Evolutionary conservation across 1,140 invertebrate genomes (phyloP).

Genomic region (Pemphigus obesinymphae): DNA sequence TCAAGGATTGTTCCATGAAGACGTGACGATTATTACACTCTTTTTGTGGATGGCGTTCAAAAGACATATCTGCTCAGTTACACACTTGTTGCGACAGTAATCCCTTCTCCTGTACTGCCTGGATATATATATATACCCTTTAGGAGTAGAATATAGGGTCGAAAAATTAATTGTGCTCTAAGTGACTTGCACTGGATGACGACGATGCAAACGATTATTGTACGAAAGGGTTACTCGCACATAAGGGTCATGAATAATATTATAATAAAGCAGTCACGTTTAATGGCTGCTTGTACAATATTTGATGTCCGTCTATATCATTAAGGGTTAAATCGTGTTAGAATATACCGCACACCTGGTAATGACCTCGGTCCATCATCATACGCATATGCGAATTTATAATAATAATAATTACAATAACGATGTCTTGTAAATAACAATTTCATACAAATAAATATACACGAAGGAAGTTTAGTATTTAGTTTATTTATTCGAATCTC

Average conservation of each 20-base stretch:
- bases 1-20: too few species aligned
- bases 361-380: not conserved
- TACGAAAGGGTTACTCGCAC: slow-evolving; percentile 1
- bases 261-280: slow-evolving; percentile 28
- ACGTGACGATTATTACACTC: not conserved
- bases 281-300: not conserved
- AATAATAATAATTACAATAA: too few species aligned
- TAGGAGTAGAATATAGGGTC: not conserved
- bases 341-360: not conserved
- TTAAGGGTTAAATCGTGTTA: not conserved
- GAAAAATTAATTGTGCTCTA: slow-evolving; percentile 21
- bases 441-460: too few species aligned
- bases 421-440: too few species aligned
- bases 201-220: not conserved
- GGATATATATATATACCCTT: too few species aligned
- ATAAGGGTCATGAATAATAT: not conserved
- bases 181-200: slow-evolving; percentile 11
- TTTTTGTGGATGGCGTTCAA: not conserved
- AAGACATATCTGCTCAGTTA: not conserved
- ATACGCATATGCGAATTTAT: not conserved
- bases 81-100: not conserved
- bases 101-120: not conserved
- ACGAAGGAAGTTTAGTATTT: too few species aligned
- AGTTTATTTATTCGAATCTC: too few species aligned
- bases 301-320: not conserved